Base-by-base conservation (phyloP, 2,888 invertebrate genomes). In the Eledone cirrhosa region DNA sequence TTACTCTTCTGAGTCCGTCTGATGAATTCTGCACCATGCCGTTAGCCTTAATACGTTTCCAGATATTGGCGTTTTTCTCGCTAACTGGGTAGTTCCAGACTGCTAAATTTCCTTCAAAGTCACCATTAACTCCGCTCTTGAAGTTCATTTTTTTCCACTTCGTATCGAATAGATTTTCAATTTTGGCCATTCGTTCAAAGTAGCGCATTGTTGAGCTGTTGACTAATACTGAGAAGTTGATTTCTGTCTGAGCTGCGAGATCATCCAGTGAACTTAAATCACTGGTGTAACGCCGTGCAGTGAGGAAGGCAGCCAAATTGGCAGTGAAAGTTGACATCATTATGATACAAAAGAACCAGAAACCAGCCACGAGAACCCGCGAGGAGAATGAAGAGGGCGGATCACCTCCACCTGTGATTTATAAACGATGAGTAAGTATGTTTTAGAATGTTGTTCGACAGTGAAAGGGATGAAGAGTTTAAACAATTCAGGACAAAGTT, bases 201-300 rank as follows among this genome's bases (percentile, higher is more conserved):
- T 84, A 85, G 31, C 79, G 81, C 82, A 81, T 82, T 29, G 82
- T 82, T 33, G 81, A 79, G 19, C 84, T 81, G 74, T 82, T 79
- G 2, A 24, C 33, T 22, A 82, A 78, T 29, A 81, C 82, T 0
- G 83, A 81, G 78, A 81, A 83, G 74, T 78, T 83, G 77, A 85
- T 74, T 22, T 83, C 82, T 19, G 83, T 80, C 76, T 85, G 84
- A 2, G 79, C 80, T 5, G 81, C 82, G 31, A 97, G 89, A 88
- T 97, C 97, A 85, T 97, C 96, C 87, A 97, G 89, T 0, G 96
- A 96, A 76, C 95, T 94, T 0, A 97, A 96, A 0, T 96, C 95
- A 0, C 95, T 78, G 22, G 81, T 81, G 80, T 85, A 78, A 24
- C 84, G 79, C 74, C 82, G 82, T 0, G 97, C 96, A 0, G 97